These are phyloP conservation scores for Phyllotis vaccarum DNA, from an alignment of 2,797 vertebrate genomes.

Conservation along the genomic window DNA sequence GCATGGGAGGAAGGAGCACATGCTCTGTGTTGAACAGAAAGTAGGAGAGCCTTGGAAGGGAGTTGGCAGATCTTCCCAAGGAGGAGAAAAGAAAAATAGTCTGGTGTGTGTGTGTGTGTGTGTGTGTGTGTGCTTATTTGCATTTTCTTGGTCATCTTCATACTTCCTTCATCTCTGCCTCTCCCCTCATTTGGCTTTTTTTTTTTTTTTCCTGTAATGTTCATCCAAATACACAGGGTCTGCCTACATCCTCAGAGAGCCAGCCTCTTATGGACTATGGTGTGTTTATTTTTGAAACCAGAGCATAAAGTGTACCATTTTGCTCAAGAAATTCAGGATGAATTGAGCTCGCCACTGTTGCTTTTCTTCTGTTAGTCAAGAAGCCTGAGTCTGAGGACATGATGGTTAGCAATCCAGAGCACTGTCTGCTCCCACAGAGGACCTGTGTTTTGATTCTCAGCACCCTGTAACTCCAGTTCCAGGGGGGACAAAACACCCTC, in stretches of 20 bases:
- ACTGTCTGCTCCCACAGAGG: neutral
- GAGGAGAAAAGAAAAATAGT: neutral
- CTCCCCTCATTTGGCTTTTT: neutral
- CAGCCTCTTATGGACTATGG: neutral
- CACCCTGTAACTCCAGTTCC: neutral
- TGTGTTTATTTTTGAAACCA: constrained; percentile 48
- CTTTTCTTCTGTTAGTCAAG: neutral
- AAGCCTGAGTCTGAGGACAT: neutral
- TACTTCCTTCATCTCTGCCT: neutral
- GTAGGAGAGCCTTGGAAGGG: neutral
- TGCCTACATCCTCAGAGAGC: neutral
- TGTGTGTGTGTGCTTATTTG: too few relatives aligned
- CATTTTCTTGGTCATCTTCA: neutral
- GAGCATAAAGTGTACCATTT: constrained; percentile 14
- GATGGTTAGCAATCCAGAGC: neutral
- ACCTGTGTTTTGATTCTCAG: neutral
- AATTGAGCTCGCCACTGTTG: neutral
- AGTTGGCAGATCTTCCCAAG: neutral
- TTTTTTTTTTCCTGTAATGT: neutral
- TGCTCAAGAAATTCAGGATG: neutral
- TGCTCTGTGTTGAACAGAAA: neutral
- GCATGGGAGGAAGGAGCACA: neutral
- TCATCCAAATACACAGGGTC: neutral
- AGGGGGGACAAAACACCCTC: neutral
- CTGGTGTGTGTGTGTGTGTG: too few relatives aligned